Evolutionary conservation across 2,797 vertebrate species (phyloP).

Genomic region (Mormyrus hasselquistii): DNA sequence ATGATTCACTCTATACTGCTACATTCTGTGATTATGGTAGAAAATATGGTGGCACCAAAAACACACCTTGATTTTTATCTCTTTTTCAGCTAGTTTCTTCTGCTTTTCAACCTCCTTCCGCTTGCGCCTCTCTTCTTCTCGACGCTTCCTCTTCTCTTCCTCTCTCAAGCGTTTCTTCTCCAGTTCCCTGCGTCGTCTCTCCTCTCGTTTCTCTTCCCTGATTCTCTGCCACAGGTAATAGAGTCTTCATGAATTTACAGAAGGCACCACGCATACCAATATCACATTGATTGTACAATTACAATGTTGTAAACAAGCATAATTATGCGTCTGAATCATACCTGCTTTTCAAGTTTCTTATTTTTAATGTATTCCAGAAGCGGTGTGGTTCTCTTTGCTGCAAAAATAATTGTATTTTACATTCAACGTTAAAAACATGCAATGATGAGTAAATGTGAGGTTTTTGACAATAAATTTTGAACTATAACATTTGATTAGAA

Average conservation of each 20-base stretch:
- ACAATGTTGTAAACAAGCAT: background rate
- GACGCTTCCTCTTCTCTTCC: slow-evolving; percentile 87
- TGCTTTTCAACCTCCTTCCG: slow-evolving; percentile 87
- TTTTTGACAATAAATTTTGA: background rate
- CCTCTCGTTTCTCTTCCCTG: slow-evolving; percentile 93
- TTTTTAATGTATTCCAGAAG: slow-evolving; percentile 98
- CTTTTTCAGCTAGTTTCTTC: slow-evolving; percentile 83
- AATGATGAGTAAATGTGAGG: background rate
- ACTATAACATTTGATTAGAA: background rate
- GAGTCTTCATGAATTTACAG: background rate
- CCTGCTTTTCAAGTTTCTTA: slow-evolving; percentile 98
- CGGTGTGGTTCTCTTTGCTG: slow-evolving; percentile 93
- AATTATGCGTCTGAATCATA: slow-evolving; percentile 38
- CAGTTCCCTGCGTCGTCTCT: slow-evolving; percentile 80
- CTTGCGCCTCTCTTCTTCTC: slow-evolving; percentile 86
- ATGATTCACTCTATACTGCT: background rate
- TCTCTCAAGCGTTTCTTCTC: slow-evolving; percentile 90
- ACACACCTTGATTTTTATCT: slow-evolving; percentile 86
- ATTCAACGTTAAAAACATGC: background rate
- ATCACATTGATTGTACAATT: background rate
- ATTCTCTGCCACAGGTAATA: slow-evolving; percentile 69
- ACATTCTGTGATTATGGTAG: background rate
- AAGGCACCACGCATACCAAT: background rate
- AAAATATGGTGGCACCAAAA: background rate
- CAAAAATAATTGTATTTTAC: slow-evolving; percentile 24